These are phyloP conservation scores for Tetrax tetrax DNA, from an alignment of 2,113 vertebrate species.

Conservation along the genomic window DNA sequence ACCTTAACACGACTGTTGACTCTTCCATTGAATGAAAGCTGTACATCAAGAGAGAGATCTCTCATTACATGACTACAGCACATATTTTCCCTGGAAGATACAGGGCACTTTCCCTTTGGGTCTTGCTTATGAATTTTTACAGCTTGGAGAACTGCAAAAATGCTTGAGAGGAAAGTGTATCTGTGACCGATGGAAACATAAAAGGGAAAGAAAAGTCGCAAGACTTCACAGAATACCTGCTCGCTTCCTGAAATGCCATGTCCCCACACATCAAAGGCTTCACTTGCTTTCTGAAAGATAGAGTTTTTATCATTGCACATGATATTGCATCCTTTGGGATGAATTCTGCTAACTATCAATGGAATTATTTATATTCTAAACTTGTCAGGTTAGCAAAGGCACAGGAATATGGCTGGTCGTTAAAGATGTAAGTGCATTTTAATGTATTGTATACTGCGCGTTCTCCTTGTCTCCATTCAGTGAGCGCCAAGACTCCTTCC, in stretches of 20 bases:
- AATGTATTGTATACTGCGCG: not conserved
- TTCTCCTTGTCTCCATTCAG: not conserved
- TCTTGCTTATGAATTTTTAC: slow-evolving; percentile 11
- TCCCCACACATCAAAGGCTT: not conserved
- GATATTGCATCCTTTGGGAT: not conserved
- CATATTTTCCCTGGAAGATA: not conserved
- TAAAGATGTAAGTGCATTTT: not conserved
- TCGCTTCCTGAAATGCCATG: not conserved
- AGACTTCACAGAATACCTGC: not conserved
- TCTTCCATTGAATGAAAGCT: not conserved
- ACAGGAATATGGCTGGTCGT: not conserved
- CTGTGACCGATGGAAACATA: slow-evolving; percentile 36
- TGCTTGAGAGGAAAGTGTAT: not conserved
- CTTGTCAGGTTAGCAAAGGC: not conserved
- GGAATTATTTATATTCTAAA: not conserved
- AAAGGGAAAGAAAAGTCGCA: slow-evolving; percentile 8
- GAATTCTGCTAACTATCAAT: not conserved
- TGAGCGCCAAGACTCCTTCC: not conserved
- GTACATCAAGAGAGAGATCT: not conserved
- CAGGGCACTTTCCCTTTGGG: not conserved
- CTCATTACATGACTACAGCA: not conserved
- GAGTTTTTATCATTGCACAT: not conserved
- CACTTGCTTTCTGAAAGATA: not conserved
- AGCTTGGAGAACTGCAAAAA: not conserved
- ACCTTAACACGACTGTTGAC: not conserved